Percentiles rank a stretch among this genome's conserved stretches.
Conservation (phyloP, 2,797 vertebrate species). For the Chaenodraco wilsoni region DNA sequence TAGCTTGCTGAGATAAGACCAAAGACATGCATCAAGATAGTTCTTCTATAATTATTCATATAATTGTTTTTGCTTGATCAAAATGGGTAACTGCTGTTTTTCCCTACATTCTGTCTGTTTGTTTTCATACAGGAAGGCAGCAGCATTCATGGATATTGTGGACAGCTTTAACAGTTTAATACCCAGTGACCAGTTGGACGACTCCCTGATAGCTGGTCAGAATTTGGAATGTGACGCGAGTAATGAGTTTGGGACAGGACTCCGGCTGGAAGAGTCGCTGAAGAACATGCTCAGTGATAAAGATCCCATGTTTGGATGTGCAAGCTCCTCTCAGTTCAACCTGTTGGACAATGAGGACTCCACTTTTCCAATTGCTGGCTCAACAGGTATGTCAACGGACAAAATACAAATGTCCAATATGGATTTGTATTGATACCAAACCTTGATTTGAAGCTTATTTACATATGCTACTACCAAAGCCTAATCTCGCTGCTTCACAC, state of each 20-base stretch:
- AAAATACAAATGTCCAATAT: slow-evolving; percentile 2
- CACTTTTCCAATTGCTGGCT: slow-evolving; percentile 90
- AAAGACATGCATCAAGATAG: not conserved
- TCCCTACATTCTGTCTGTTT: slow-evolving; percentile 26
- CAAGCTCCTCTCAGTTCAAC: slow-evolving; percentile 96
- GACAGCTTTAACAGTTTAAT: slow-evolving; percentile 99
- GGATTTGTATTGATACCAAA: not conserved
- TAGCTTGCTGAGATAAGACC: not conserved
- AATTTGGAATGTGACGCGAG: slow-evolving; percentile 97
- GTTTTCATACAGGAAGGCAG: slow-evolving; percentile 85
- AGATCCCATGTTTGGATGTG: slow-evolving; percentile 99
- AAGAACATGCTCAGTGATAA: slow-evolving; percentile 99
- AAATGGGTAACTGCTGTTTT: not conserved
- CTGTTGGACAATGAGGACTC: slow-evolving; percentile 94
- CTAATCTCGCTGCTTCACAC: not conserved
- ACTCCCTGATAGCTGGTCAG: slow-evolving; percentile 93
- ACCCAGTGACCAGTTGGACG: slow-evolving; percentile 99
- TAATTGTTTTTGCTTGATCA: not conserved
- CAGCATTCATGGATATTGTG: slow-evolving; percentile 99
- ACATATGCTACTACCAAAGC: not conserved
- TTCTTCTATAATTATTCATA: not conserved
- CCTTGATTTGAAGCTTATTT: slow-evolving; percentile 12
- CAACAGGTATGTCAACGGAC: slow-evolving; percentile 86
- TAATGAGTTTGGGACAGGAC: slow-evolving; percentile 94
- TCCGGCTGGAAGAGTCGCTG: slow-evolving; percentile 93